Base-by-base conservation (phyloP, 2,888 invertebrate genomes). In the Cryptocephalus moraei region DNA sequence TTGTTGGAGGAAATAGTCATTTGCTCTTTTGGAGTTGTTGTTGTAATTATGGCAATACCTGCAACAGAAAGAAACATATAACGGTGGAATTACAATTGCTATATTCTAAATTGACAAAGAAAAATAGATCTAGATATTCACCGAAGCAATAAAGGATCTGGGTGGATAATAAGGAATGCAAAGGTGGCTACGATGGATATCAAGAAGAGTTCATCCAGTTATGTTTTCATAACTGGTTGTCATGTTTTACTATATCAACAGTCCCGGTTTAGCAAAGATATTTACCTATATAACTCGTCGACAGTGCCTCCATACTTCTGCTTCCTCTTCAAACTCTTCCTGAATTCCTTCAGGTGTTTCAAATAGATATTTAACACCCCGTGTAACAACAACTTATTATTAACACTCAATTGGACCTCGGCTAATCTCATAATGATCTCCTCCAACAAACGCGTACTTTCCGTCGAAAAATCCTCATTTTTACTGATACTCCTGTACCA, bases 321-420 rank as follows among this genome's bases (percentile, higher is more conserved):
- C 48, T 73, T 72, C 9, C 78, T 73, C 61, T 79, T 81, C n/a
- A 78, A 53, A 22, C 78, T 75, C 60, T 77, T 77, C 36, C 76
- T 73, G 60, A 79, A 82, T 58, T 83, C 82, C 56, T 81, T 82
- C 12, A 81, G 65, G 60, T 83, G 82, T 42, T 74, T 74, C 22
- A 78, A 69, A 39, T 79, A 65, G 45, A 83, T 70, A 43, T 78
- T 75, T 13, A 78, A 65, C 39, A 69, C 48, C 32, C 72, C 73
- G 50, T 74, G 69, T 9, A 68, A 56, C 34, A 75, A 53, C 48
- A 66, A 65, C 41, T 69, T 63, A 48, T 69, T 68, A 51, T 73
- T 71, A 38, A 75, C 63, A 47, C 65, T 56, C 39, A 64, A 53
- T 48, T 71, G 58, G 49, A 72, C 66, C 45, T 67, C 62, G 14